phyloP scores from a whole-genome alignment of 2,797 vertebrate species.

The Eurystomus glaucurus region DNA sequence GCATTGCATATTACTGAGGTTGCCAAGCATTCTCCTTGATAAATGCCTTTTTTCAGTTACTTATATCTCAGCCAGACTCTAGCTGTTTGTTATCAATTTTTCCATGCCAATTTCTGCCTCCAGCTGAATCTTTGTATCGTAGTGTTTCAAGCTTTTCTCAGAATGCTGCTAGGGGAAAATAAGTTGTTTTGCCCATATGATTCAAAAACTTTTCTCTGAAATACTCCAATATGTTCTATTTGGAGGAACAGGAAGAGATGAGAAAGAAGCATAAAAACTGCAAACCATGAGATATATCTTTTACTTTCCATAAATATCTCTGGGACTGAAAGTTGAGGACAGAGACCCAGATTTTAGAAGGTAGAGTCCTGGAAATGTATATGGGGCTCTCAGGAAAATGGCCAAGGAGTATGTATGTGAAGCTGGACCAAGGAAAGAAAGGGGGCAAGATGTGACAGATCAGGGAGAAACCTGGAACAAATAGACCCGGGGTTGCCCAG shows the following conservation, averaged over 20 bases:
- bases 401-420: background rate
- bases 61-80: constrained; percentile 43
- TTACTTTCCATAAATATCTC: background rate
- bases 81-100: constrained; percentile 45
- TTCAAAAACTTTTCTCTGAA: constrained; percentile 17
- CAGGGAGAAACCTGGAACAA: background rate
- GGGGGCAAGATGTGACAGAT: background rate
- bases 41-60: constrained; percentile 21
- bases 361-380: background rate
- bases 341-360: background rate
- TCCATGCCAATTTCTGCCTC: constrained; percentile 43
- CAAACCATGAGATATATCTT: background rate
- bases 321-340: background rate
- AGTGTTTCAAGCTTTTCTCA: constrained; percentile 35
- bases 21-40: constrained; percentile 24
- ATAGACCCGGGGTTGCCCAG: background rate
- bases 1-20: background rate
- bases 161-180: constrained; percentile 7
- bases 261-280: background rate
- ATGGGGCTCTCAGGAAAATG: background rate
- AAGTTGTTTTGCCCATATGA: background rate
- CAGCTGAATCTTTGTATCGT: constrained; percentile 48
- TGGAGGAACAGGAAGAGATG: background rate
- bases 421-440: background rate
- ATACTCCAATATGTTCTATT: background rate